A percentile compares a stretch with the other conserved stretches of the same genome.
These are phyloP conservation scores for Verasper variegatus DNA, from an alignment of 2,113 vertebrate genomes.

Conservation along the genomic window DNA sequence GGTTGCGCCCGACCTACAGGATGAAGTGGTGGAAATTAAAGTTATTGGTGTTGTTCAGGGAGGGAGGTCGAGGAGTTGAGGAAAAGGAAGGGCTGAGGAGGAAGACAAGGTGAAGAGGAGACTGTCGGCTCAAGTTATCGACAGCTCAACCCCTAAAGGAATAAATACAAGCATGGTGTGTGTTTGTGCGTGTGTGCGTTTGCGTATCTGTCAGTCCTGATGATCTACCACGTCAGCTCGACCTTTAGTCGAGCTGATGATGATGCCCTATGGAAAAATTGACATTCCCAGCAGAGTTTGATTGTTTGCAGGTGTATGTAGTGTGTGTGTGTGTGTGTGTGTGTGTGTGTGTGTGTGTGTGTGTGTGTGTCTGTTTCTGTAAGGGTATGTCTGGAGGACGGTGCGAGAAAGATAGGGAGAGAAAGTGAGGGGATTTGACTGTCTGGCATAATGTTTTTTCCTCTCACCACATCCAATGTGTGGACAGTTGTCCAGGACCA, in stretches of 20 bases:
- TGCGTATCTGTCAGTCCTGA: slow-evolving; percentile 51
- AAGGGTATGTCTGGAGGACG: no score
- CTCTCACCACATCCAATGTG: not conserved
- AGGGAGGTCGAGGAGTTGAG: slow-evolving; percentile 26
- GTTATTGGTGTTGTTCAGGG: not conserved
- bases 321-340: not conserved
- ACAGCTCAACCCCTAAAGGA: slow-evolving; percentile 59
- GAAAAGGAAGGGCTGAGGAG: slow-evolving; percentile 46
- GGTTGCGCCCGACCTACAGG: not conserved
- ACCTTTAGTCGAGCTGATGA: no score
- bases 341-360: no score
- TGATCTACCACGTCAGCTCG: slow-evolving; percentile 66
- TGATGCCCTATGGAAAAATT: slow-evolving; percentile 50
- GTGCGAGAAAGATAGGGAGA: no score
- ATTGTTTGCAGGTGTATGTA: not conserved
- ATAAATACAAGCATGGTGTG: slow-evolving; percentile 53
- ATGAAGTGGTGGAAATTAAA: not conserved
- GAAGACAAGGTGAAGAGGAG: slow-evolving; percentile 60
- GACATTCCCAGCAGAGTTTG: slow-evolving; percentile 51
- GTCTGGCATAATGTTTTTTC: no score
- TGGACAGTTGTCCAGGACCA: not conserved
- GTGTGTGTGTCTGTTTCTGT: no score
- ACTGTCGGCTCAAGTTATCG: slow-evolving; percentile 68
- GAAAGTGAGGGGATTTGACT: no score
- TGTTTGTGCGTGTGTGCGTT: not conserved